A percentile compares a stretch with the other conserved stretches of the same genome.
Conservation (phyloP, 2,888 invertebrate species). For the Parapristionchus giblindavisi region DNA sequence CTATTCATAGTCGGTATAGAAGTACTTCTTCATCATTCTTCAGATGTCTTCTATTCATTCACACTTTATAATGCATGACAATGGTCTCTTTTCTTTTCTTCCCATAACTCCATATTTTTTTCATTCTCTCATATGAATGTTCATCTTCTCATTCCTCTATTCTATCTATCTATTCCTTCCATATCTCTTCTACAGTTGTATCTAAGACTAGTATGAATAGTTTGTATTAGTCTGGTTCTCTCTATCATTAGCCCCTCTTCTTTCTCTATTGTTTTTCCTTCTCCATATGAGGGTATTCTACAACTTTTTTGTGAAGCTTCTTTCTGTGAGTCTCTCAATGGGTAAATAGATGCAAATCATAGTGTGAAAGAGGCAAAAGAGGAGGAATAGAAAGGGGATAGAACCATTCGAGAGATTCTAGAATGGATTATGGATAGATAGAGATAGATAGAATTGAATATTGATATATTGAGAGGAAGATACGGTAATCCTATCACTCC, state of each 20-base stretch:
- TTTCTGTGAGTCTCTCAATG: no score
- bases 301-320: no score
- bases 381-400: background rate
- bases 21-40: constrained; percentile 28
- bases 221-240: constrained; percentile 6
- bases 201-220: constrained; percentile 10
- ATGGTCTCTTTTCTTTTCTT: constrained; percentile 13
- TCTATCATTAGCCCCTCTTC: constrained; percentile 13
- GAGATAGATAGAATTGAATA: no score
- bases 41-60: constrained; percentile 27
- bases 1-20: background rate
- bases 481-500: no score
- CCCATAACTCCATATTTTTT: constrained; percentile 27
- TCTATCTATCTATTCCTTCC: constrained; percentile 10
- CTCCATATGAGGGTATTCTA: no score
- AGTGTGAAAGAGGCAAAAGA: background rate
- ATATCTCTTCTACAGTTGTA: background rate
- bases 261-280: constrained; percentile 3
- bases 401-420: no score
- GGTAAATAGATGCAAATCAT: constrained; percentile 2
- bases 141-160: constrained; percentile 5
- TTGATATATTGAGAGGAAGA: no score
- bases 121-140: constrained; percentile 4
- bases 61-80: constrained; percentile 35
- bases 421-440: background rate